Conservation (phyloP, 2,797 vertebrate genomes). For the Telmatherina bonti region DNA sequence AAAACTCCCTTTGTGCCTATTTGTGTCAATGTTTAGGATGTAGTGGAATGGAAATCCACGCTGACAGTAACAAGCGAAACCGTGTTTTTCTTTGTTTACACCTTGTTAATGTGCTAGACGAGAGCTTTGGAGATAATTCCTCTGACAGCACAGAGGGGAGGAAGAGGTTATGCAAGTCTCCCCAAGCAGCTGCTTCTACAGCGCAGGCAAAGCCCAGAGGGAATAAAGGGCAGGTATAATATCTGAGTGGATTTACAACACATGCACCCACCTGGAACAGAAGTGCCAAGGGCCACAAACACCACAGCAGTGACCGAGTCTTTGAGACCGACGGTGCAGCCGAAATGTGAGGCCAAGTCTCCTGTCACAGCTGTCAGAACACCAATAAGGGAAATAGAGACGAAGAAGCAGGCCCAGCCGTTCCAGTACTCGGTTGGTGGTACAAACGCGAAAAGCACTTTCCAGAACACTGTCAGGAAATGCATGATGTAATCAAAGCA, state of each 20-base stretch:
- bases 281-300: conserved; percentile 90
- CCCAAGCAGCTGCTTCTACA: conserved; percentile 43
- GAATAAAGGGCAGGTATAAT: not conserved
- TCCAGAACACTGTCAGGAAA: conserved; percentile 92
- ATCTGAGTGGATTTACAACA: conserved; percentile 18
- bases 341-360: conserved; percentile 89
- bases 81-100: conserved; percentile 52
- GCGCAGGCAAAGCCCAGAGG: conserved; percentile 26
- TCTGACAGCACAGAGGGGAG: conserved; percentile 38
- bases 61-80: conserved; percentile 37
- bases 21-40: conserved; percentile 32
- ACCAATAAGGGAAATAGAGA: conserved; percentile 88
- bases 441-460: conserved; percentile 91
- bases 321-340: conserved; percentile 90
- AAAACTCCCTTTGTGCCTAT: conserved; percentile 34
- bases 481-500: conserved; percentile 94
- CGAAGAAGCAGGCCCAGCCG: conserved; percentile 91
- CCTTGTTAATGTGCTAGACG: conserved; percentile 43
- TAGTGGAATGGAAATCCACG: conserved; percentile 35
- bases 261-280: conserved; percentile 85
- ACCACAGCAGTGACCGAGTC: conserved; percentile 91
- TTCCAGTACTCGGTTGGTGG: conserved; percentile 93
- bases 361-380: conserved; percentile 88
- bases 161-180: conserved; percentile 42
- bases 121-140: conserved; percentile 39